A percentile compares a stretch with the other conserved stretches of the same genome.
Evolutionary conservation across 1,140 invertebrate genomes (phyloP).

Genomic region (Ceratina japonica): DNA sequence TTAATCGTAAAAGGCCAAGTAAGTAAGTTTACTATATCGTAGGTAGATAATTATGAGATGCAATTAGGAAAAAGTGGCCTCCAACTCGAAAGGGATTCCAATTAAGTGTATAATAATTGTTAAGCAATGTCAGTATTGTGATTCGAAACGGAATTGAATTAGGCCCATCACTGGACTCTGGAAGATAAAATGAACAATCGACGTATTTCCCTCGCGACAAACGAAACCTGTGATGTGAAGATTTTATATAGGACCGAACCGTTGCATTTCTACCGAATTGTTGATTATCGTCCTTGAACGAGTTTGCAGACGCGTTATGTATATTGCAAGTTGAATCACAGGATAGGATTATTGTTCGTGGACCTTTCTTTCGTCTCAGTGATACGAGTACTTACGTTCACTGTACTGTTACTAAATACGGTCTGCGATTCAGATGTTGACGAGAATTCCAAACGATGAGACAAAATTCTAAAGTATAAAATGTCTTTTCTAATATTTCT

Average conservation of each 20-base stretch:
- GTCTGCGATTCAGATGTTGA: constrained; percentile 4
- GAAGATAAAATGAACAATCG: not conserved
- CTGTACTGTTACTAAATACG: not conserved
- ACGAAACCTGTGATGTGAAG: constrained; percentile 44
- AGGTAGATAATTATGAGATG: not conserved
- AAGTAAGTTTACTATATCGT: not conserved
- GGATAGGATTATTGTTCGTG: constrained; percentile 6
- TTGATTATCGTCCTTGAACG: constrained; percentile 24
- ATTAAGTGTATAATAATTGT: not conserved
- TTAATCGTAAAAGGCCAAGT: not conserved
- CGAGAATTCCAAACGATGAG: not conserved
- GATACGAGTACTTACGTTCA: constrained; percentile 33
- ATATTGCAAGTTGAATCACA: constrained; percentile 3
- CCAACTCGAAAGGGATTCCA: not conserved
- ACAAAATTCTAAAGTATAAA: no score
- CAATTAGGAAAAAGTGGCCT: not conserved
- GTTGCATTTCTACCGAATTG: constrained; percentile 40
- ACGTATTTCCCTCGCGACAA: constrained; percentile 13
- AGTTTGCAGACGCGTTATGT: constrained; percentile 19
- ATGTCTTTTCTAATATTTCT: no score
- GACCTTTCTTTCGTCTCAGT: constrained; percentile 20
- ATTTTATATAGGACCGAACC: constrained; percentile 40
- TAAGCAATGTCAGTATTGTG: not conserved
- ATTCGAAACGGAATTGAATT: not conserved
- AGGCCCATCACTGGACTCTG: constrained; percentile 19